Evolutionary conservation across 2,113 vertebrate species (phyloP).

Genomic region (Equus quagga): DNA sequence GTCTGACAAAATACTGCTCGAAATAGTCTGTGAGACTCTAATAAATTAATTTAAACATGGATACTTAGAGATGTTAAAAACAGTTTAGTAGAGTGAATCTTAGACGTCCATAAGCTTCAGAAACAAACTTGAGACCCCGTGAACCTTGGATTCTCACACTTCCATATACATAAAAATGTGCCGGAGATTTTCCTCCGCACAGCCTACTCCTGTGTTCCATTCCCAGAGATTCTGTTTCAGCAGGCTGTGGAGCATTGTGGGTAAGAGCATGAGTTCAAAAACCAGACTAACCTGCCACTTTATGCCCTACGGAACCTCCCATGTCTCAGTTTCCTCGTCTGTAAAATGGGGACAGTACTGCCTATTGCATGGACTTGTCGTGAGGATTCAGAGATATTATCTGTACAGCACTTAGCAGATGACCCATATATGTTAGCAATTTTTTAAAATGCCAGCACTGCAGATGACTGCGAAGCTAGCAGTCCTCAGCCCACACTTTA

Average conservation of each 20-base stretch:
- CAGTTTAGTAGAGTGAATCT: background rate
- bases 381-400: background rate
- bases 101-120: background rate
- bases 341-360: background rate
- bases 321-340: background rate
- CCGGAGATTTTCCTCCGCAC: background rate
- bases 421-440: background rate
- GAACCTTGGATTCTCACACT: background rate
- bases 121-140: constrained; percentile 20
- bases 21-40: background rate
- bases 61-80: background rate
- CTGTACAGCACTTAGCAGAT: background rate
- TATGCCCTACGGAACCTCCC: background rate
- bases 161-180: background rate
- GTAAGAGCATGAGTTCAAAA: background rate
- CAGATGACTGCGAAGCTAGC: background rate
- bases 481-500: background rate
- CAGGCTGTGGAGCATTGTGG: too few species aligned
- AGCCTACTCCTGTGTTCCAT: background rate
- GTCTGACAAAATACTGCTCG: background rate
- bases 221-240: background rate
- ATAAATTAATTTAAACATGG: background rate
- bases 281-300: background rate
- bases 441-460: background rate
- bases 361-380: fast-evolving